Base-by-base conservation (phyloP, 2,888 invertebrate genomes). In the Chydorus sphaericus region DNA sequence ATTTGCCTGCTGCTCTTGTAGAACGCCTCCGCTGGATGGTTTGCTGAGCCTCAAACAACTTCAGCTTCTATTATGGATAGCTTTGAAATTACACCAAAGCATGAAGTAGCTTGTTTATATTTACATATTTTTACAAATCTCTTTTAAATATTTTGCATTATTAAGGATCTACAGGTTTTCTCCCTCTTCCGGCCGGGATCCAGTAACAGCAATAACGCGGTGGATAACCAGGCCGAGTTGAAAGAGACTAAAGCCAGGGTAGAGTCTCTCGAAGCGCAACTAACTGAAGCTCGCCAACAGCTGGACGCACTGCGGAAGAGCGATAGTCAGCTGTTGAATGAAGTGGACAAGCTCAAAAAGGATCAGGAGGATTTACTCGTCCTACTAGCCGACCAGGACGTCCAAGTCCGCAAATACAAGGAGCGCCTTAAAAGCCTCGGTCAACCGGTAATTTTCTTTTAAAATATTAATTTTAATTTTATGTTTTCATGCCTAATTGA, bases 361-460 rank as follows among this genome's bases (percentile, higher is more conserved):
- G 96, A 97, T 66, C 94, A 96, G 69, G 96, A 97, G 63, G 93
- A 96, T 70, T 71, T 97, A 60, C 70, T 97, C 56, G 85, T 88
- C 65, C 71, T 97, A 57, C 73, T 97, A 37, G 83, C 89, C 1
- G 91, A 96, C 68, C 93, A 96, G 75, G 94, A 83, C 63, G 67
- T 69, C 48, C 85, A 84, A 69, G 70, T 89, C 36, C 73, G 72
- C 48, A 73, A 77, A 53, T 86, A 83, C 69, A 82, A 79, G 60
- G 59, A 62, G 4, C 64, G 65, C 50, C 62, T 74, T 44, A 68
- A 67, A 61, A 67, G 66, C 33, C 64, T 70, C 4, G 74, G 73
- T 4, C 48, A 55, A 31, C 48, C 37, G 33, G 55, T 55, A 49
- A 48, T 14, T n/a, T 37, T 3, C 23, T 26, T 37, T 4, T 11